A percentile compares a stretch with the other conserved stretches of the same genome.
Evolutionary conservation across 2,113 vertebrate species (phyloP).

Genomic region (Petromus typicus): DNA sequence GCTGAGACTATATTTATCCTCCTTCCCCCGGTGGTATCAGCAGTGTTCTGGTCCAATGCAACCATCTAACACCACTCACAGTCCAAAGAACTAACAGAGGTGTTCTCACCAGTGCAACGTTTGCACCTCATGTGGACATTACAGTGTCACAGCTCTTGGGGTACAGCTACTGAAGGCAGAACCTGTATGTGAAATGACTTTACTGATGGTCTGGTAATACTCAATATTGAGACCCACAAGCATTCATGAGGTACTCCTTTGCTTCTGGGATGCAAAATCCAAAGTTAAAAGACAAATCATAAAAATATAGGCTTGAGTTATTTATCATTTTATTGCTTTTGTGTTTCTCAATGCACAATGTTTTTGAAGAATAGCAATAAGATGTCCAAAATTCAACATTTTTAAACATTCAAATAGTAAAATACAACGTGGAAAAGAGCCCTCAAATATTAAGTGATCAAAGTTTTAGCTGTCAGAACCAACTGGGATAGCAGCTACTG

Average conservation of each 20-base stretch:
- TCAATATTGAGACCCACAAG: neutral
- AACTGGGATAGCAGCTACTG: neutral
- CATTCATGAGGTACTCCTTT: neutral
- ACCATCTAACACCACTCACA: neutral
- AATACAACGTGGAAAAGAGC: constrained; percentile 36
- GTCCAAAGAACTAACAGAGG: neutral
- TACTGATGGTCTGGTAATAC: neutral
- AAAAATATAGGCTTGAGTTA: constrained; percentile 35
- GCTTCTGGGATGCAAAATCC: neutral
- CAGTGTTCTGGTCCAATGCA: neutral
- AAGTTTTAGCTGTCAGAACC: constrained; percentile 34
- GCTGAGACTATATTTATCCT: neutral
- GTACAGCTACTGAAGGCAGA: neutral
- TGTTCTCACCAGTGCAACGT: neutral
- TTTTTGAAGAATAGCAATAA: constrained; percentile 68
- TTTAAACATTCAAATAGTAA: constrained; percentile 71
- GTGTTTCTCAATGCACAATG: constrained; percentile 69
- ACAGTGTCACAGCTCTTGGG: neutral
- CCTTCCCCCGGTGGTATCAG: neutral
- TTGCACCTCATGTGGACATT: neutral
- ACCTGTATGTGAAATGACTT: rapidly evolving
- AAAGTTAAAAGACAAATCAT: constrained; percentile 43
- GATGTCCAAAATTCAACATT: constrained; percentile 75
- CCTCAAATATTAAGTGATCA: constrained; percentile 62
- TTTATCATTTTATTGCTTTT: constrained; percentile 84